Evolutionary conservation across 2,797 vertebrate genomes (phyloP), one percentile per base, ranked within the genome.

Genomic region (Acanthornis magna): DNA sequence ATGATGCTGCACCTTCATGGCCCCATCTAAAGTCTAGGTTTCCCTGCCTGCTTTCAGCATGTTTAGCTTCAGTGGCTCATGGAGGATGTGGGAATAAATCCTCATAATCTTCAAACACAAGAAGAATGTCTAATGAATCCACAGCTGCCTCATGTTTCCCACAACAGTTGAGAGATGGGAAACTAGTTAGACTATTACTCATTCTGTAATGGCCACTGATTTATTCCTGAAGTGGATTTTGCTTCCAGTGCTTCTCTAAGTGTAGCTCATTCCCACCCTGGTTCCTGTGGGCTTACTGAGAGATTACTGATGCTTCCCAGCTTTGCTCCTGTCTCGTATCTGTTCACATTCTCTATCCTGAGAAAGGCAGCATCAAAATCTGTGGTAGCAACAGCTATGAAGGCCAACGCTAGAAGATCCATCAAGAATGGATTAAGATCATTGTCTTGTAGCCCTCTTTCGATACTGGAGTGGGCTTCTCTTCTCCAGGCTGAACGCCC

Each of bases 41-140:
- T 47, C n/a, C 50, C 55, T 48, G 27, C 10, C 6, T 1, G 4
- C 32, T 55, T 82, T 38, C 47, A 66, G 65, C 25, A 15, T 74
- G 36, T 42, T 62, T 43, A 50, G 36, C 58, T 45, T 87, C 43
- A 38, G 67, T 67, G 72, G 77, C 45, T 94, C 34, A 34, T n/a
- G 58, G 62, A 81, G 81, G 84, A 87, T 78, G 77, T 92, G 77
- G 84, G 68, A 92, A 87, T 81, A 95, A 90, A 94, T 80, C 76
- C 53, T 67, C 29, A 21, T 79, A 67, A 88, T 92, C 92, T 76
- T 74, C 83, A 62, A 89, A 85, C 63, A 57, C 66, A 58, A 61
- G 45, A 86, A 18, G 53, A 83, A 16, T 18, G n/a, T 61, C 62
- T 77, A 78, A 82, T 55, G 81, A 62, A 80, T 81, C 76, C 76